phyloP scores from a whole-genome alignment of 2,888 invertebrate genomes.

The Galerucella calmariensis region DNA sequence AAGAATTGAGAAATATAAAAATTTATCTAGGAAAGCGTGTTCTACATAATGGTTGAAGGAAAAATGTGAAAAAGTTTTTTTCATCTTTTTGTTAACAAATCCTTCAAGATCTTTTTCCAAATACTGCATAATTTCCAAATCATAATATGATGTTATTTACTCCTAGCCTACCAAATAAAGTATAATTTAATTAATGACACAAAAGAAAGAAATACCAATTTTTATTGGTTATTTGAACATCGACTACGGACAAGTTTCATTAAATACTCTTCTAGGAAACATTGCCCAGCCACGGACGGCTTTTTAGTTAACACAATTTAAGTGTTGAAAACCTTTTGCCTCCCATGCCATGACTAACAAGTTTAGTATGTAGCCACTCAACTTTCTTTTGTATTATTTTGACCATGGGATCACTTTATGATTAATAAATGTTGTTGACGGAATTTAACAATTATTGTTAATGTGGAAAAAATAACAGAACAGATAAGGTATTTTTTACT shows the following conservation, averaged over 20 bases:
- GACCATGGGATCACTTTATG: constrained; percentile 3
- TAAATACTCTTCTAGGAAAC: constrained; percentile 17
- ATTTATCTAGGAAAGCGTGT: too few relatives aligned
- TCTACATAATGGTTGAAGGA: too few relatives aligned
- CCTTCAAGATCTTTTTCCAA: too few relatives aligned
- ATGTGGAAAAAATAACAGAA: too few relatives aligned
- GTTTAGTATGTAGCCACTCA: constrained; percentile 6
- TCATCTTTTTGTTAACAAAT: too few relatives aligned
- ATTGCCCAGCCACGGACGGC: neutral
- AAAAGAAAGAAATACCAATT: neutral
- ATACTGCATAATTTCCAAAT: too few relatives aligned
- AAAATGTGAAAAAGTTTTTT: too few relatives aligned
- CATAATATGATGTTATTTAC: too few relatives aligned
- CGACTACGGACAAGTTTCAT: neutral
- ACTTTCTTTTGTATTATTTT: constrained; percentile 7
- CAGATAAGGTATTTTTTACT: too few relatives aligned
- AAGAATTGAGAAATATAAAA: too few relatives aligned
- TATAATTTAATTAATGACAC: neutral
- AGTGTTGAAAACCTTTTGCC: constrained; percentile 17
- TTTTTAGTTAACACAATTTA: neutral
- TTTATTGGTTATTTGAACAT: constrained; percentile 15
- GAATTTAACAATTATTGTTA: too few relatives aligned
- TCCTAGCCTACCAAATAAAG: too few relatives aligned
- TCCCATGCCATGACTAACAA: constrained; percentile 18
- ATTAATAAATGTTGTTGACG: neutral